These are phyloP conservation scores for Stichodactyla helianthus DNA, from an alignment of 64 coral and sea anemone genomes.

Conservation along the genomic window DNA sequence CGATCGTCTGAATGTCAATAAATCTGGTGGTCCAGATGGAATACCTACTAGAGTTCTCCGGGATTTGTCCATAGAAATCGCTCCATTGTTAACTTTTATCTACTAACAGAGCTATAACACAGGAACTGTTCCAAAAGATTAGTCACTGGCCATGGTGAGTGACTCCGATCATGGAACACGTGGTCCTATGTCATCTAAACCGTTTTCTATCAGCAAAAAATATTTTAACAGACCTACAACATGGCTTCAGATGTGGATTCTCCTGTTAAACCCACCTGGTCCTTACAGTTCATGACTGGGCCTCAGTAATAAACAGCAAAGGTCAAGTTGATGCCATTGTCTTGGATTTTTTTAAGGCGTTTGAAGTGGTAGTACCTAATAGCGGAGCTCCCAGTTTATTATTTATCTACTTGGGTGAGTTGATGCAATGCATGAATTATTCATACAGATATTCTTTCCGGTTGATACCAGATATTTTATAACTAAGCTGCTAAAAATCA, in stretches of 20 bases:
- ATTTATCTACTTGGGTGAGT: no score
- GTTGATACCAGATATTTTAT: no score
- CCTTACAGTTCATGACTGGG: background rate
- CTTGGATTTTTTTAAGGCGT: no score
- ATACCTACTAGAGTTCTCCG: constrained; percentile 26
- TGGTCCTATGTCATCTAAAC: constrained; percentile 30
- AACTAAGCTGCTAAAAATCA: no score
- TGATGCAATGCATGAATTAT: no score
- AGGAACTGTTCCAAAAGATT: constrained; percentile 29
- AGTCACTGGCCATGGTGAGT: constrained; percentile 35
- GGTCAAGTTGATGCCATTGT: no score
- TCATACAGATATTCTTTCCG: no score
- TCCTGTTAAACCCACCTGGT: background rate
- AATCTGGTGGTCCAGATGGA: constrained; percentile 27
- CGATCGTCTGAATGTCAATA: constrained; percentile 22
- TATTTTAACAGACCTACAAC: constrained; percentile 19
- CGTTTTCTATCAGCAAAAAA: constrained; percentile 18
- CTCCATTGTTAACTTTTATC: constrained; percentile 34
- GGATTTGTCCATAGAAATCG: constrained; percentile 19
- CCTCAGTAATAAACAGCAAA: background rate
- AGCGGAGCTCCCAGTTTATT: no score
- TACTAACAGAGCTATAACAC: constrained; percentile 32
- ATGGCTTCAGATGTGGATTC: constrained; percentile 28
- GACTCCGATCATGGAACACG: constrained; percentile 41
- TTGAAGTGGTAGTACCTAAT: no score